These are phyloP conservation scores for Trachythela sp. DNA, from an alignment of 64 coral and sea anemone genomes.

Conservation along the genomic window DNA sequence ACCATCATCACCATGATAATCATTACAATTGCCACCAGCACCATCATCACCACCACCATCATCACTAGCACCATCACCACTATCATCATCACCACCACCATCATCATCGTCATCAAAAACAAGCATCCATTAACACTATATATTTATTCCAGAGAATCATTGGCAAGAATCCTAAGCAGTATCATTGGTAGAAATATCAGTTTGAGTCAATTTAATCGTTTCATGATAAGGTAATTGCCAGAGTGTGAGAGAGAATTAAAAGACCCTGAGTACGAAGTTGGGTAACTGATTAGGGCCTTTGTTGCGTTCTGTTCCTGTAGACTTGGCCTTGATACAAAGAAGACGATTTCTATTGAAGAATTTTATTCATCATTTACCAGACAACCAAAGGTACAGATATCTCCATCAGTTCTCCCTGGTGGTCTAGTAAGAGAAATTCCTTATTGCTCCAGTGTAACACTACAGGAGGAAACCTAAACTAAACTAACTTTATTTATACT, in stretches of 20 bases:
- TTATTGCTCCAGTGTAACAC: too few relatives aligned
- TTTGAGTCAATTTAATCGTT: constrained; percentile 71
- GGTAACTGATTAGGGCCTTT: not conserved
- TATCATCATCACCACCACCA: not conserved
- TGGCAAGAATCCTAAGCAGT: constrained; percentile 54
- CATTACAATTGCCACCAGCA: not conserved
- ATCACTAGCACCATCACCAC: not conserved
- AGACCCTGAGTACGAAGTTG: too few relatives aligned
- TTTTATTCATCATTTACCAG: constrained; percentile 77
- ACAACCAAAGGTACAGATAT: constrained; percentile 65
- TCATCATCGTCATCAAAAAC: not conserved
- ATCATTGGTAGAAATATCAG: constrained; percentile 50
- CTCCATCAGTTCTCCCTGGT: not conserved
- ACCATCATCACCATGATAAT: not conserved
- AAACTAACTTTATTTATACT: too few relatives aligned
- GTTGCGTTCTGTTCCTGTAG: constrained; percentile 40
- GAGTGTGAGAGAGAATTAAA: too few relatives aligned
- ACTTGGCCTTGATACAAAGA: constrained; percentile 76
- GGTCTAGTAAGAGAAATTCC: too few relatives aligned
- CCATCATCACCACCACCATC: not conserved
- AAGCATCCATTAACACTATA: not conserved
- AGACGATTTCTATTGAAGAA: constrained; percentile 93
- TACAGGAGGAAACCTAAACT: too few relatives aligned
- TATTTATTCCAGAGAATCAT: constrained; percentile 46
- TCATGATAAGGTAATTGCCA: constrained; percentile 73